A percentile compares a stretch with the other conserved stretches of the same genome.
These are phyloP conservation scores for Tympanuchus pallidicinctus DNA, from an alignment of 2,113 vertebrate genomes.

Conservation along the genomic window DNA sequence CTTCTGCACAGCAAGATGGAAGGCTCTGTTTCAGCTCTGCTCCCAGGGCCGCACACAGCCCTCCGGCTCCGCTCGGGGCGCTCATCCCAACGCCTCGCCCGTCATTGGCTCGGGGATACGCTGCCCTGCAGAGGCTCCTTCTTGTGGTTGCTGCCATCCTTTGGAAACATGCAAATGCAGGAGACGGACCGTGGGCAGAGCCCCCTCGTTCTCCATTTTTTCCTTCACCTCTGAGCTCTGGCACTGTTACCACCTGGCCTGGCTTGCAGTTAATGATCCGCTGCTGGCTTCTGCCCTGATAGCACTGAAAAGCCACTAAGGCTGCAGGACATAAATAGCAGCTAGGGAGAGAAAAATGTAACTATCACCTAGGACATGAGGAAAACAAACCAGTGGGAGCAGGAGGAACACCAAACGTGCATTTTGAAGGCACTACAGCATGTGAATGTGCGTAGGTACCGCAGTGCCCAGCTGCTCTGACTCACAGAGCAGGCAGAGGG, in stretches of 20 bases:
- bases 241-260: neutral
- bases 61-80: neutral
- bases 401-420: neutral
- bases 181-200: neutral
- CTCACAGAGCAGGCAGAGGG: conserved; percentile 13
- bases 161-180: neutral
- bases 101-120: neutral
- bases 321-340: conserved; percentile 23
- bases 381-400: conserved; percentile 20
- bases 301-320: neutral
- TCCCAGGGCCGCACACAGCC: neutral
- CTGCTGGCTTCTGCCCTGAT: neutral
- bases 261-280: neutral
- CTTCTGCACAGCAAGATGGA: conserved; percentile 52
- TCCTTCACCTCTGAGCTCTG: neutral
- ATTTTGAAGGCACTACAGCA: neutral
- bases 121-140: neutral
- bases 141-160: neutral
- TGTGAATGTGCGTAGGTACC: neutral
- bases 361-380: neutral
- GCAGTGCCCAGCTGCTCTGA: neutral
- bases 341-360: neutral
- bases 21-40: conserved; percentile 22
- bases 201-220: neutral
- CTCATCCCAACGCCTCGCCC: neutral